phyloP scores from a whole-genome alignment of 2,113 vertebrate species.

The Halichoerus grypus region DNA sequence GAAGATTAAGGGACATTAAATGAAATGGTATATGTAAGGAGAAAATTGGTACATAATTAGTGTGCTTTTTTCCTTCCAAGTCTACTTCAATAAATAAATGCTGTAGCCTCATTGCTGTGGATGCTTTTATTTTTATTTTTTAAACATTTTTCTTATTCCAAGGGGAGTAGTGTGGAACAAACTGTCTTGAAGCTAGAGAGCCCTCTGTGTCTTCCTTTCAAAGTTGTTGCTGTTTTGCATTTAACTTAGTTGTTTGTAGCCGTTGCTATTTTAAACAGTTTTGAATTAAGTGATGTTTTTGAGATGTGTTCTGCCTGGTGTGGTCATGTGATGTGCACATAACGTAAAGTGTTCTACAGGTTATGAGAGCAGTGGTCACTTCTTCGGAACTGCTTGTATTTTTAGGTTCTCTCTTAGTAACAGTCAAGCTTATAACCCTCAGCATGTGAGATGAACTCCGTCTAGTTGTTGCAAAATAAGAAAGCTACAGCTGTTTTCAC shows the following conservation, averaged over 20 bases:
- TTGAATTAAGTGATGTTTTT: slow-evolving; percentile 84
- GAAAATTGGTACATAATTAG: neutral
- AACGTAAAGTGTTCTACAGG: slow-evolving; percentile 84
- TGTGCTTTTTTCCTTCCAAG: neutral
- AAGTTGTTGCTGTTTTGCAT: slow-evolving; percentile 27
- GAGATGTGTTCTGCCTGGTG: slow-evolving; percentile 81
- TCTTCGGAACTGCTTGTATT: slow-evolving; percentile 86
- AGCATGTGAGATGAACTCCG: slow-evolving; percentile 81
- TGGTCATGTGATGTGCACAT: slow-evolving; percentile 84
- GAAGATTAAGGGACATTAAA: neutral
- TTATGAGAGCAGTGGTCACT: slow-evolving; percentile 83
- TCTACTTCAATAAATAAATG: slow-evolving; percentile 13
- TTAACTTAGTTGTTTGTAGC: slow-evolving; percentile 78
- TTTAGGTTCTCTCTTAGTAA: slow-evolving; percentile 88
- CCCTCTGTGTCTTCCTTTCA: slow-evolving; percentile 69
- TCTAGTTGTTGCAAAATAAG: slow-evolving; percentile 81
- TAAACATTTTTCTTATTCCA: neutral
- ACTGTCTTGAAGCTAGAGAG: slow-evolving; percentile 52
- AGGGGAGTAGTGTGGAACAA: neutral
- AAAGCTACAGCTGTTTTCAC: slow-evolving; percentile 85
- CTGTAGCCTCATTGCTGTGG: neutral
- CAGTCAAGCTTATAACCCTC: slow-evolving; percentile 83
- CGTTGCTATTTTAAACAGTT: slow-evolving; percentile 84
- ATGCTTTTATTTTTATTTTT: slow-evolving; percentile 13
- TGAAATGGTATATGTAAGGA: neutral